Percentiles rank a stretch among this genome's conserved stretches.
Conservation (phyloP, 1,140 invertebrate genomes). For the Leptestheria dahalacensis region DNA sequence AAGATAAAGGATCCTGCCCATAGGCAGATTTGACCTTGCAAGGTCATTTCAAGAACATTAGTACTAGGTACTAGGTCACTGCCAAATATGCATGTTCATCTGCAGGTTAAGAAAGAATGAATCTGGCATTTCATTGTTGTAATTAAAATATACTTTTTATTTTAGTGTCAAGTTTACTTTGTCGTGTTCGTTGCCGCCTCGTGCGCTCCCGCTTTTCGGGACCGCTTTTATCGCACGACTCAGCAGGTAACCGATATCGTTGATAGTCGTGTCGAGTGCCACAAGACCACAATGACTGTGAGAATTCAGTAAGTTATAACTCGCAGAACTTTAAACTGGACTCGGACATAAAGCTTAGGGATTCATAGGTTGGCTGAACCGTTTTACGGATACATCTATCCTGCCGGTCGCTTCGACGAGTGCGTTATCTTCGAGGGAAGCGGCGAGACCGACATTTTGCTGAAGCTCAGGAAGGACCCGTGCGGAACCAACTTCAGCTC, state of each 20-base stretch:
- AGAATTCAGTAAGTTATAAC: too few species aligned
- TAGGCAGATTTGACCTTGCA: too few species aligned
- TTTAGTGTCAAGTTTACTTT: background rate
- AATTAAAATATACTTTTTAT: too few species aligned
- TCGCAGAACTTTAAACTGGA: too few species aligned
- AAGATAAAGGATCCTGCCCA: too few species aligned
- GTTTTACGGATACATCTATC: slow-evolving; percentile 21
- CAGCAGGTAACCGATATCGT: background rate
- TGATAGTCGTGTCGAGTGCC: slow-evolving; percentile 18
- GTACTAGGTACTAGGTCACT: too few species aligned
- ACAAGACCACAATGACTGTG: slow-evolving; percentile 19
- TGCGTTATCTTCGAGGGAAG: slow-evolving; percentile 20
- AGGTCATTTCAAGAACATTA: too few species aligned
- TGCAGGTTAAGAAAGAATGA: background rate
- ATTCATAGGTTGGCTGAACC: slow-evolving; percentile 19
- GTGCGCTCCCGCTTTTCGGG: background rate
- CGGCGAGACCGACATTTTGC: slow-evolving; percentile 14
- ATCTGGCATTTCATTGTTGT: background rate
- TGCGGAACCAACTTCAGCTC: slow-evolving; percentile 1
- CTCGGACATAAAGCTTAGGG: too few species aligned
- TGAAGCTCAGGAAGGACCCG: slow-evolving; percentile 19
- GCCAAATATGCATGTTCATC: too few species aligned
- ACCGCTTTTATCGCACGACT: background rate
- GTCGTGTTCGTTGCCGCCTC: background rate
- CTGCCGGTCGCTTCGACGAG: slow-evolving; percentile 17